Base-by-base conservation (phyloP, 2,888 invertebrate species). In the Acrobasis suavella region DNA sequence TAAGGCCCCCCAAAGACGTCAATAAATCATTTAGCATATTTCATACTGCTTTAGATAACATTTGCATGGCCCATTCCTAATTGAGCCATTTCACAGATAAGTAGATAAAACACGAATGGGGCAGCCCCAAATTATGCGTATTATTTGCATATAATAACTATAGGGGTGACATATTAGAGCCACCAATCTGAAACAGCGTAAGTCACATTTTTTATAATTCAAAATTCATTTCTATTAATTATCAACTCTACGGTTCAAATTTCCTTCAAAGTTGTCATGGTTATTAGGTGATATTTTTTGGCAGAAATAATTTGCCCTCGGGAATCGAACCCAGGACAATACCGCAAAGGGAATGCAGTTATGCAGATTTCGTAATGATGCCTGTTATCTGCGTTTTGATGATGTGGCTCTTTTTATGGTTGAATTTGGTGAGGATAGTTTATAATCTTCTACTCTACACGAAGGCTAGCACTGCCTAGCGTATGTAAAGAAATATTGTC, bases 81-180 rank as follows among this genome's bases (percentile, higher is more conserved):
- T 92, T 91, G 92, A 91, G 86, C 91, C 84, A 89, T 91, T 90
- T 86, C 86, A 89, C 85, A 91, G 91, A 91, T 91, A 91, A 91
- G 89, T 86, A 89, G 91, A 92, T 92, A 92, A 87, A 91, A 90
- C 91, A 90, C 89, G 90, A 82, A 82, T 78, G 76, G 80, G 80
- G 79, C 77, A 70, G 80, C 88, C 86, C 89, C 81, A 87, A 87
- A 89, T 91, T 91, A 91, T 91, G 82, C 89, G 82, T 82, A 84
- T 86, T 88, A 91, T 92, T 92, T 92, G 91, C 91, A 92, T 92
- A 86, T 87, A 87, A 89, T 91, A 91, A 89, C 87, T 86, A 75
- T 80, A 73, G 81, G 91, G 91, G 83, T 82, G 88, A 85, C 85
- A 87, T 82, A 74, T 80, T 72, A 39, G 15, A 55, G 0, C 10